Evolutionary conservation across 1,140 invertebrate species (phyloP), one percentile per base, ranked within the genome.

Genomic region (Wasmannia auropunctata): DNA sequence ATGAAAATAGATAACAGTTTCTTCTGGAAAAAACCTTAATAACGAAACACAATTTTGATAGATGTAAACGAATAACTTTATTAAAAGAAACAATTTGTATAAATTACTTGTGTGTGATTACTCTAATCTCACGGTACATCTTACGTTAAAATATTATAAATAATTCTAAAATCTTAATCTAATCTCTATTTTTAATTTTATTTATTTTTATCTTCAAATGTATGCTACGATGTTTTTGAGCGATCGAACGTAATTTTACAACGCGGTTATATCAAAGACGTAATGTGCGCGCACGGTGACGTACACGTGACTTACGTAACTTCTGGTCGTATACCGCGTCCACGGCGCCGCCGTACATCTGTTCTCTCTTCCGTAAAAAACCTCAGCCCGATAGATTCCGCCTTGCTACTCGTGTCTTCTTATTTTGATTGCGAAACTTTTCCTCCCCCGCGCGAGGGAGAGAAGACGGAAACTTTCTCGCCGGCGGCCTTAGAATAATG

Each of bases 401-500:
- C 19, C 67, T 51, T 56, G 62, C 54, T 58, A 19, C 46, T 0
- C 74, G 58, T 86, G 62, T 70, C 85, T 86, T 75, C 69, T 63
- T 77, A 65, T 77, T 77, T 77, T 77, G 70, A 70, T 63, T 51
- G 84, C 84, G 49, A 86, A 76, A 70, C 63, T 85, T 85, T 65
- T 34, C 46, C 40, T 46, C 62, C 25, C 25, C 37, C 75, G 31
- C 25, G 67, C n/a, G 43, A n/a, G 19, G 19, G 22, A 63, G 65
- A 14, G 34, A 56, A 84, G 19, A 58, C 56, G 76, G 46, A 86
- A 89, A 89, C 69, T 89, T 89, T 90, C 86, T 56, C 65, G 85
- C 79, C 62, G 28, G n/a, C 63, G 62, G 80, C 37, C 86, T 86
- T 76, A 83, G 90, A 91, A 91, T 91, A 91, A 91, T 88, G 86